phyloP scores from a whole-genome alignment of 2,797 vertebrate species.

The Zenarchopterus dispar region DNA sequence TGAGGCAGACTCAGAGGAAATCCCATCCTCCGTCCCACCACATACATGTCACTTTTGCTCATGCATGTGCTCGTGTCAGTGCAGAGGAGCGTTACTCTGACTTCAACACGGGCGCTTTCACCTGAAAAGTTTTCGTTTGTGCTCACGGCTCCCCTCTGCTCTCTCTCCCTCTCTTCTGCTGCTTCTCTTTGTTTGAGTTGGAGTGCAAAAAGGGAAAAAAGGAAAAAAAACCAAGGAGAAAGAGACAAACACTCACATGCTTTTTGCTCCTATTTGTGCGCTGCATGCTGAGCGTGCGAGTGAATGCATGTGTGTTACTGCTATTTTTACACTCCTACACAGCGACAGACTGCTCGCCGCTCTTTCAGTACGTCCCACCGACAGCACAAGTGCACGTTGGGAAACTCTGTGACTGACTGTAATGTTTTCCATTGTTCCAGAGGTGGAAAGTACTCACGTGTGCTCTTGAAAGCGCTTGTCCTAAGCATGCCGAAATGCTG shows the following conservation, averaged over 20 bases:
- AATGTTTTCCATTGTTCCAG: conserved; percentile 56
- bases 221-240: conserved; percentile 3
- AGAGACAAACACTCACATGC: conserved; percentile 23
- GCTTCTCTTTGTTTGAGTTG: conserved; percentile 7
- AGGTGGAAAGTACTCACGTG: conserved; percentile 37
- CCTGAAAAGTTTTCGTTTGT: not conserved
- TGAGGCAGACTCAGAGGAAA: conserved; percentile 13
- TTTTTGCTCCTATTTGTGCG: conserved; percentile 49
- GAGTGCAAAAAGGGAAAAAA: not conserved
- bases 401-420: conserved; percentile 49
- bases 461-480: not conserved
- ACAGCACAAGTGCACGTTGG: conserved; percentile 47
- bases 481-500: not conserved
- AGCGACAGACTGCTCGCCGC: conserved; percentile 31
- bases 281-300: conserved; percentile 23
- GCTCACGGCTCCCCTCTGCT: not conserved
- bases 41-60: conserved; percentile 4
- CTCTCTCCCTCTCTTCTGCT: conserved; percentile 10
- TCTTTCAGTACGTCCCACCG: conserved; percentile 40
- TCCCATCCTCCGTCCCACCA: conserved; percentile 10
- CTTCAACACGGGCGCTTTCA: conserved; percentile 13
- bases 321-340: conserved; percentile 66
- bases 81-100: conserved; percentile 5
- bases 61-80: conserved; percentile 22
- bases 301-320: conserved; percentile 26